Evolutionary conservation across 2,797 vertebrate species (phyloP), one percentile per base, ranked within the genome.

Genomic region (Lates japonicus): DNA sequence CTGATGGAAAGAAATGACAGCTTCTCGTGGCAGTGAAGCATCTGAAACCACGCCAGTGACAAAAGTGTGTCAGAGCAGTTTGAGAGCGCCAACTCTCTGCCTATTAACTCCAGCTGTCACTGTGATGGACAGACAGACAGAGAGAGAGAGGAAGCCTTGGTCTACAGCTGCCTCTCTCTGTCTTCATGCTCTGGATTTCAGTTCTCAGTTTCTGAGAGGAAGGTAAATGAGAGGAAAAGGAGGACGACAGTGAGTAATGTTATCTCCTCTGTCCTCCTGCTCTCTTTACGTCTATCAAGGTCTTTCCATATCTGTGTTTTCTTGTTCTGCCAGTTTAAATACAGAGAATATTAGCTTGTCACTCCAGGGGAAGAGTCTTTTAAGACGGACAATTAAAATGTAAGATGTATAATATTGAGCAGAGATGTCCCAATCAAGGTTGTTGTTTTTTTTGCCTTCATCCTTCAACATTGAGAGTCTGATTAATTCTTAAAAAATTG

Each of bases 181-280:
- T 10, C 48, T 49, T n/a, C 5, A 4, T 20, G 64, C 35, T 39
- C 48, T 25, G 35, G 22, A 25, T 52, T 64, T 25, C 33, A 11
- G n/a, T n/a, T n/a, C n/a, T 1, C 13, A 8, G 33, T 33, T 1
- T 37, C 48, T 25, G 49, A 22, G 64, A 39, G 19, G 44, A 14
- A n/a, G 41, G 44, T 31, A 19, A 46, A 31, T 2, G 41, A 31
- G 29, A 65, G 64, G 19, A 29, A 17, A 39, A 66, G n/a, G 65
- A 54, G 65, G 65, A 54, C 49, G 35, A 67, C 65, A 54, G 49
- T 67, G 35, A 41, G 39, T 41, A 12, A 67, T 4, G 65, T 20
- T 29, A 13, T 29, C 35, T 41, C 20, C n/a, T 66, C 51, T 5
- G 25, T 54, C 51, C 51, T 54, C 51, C 51, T 29, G 7, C 13